These are phyloP conservation scores for Tinea pellionella DNA, from an alignment of 2,888 invertebrate genomes.

Conservation along the genomic window DNA sequence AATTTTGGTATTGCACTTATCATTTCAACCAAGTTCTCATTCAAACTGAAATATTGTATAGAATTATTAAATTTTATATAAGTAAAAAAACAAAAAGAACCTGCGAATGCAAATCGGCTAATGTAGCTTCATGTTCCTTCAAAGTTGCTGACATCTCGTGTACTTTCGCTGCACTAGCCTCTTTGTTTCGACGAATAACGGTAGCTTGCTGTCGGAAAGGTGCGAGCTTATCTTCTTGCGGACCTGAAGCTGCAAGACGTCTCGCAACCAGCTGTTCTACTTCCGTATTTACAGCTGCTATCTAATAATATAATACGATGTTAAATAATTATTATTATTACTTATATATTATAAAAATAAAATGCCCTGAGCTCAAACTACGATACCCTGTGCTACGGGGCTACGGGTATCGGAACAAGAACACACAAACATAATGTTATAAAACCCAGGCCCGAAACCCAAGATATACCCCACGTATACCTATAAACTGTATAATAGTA, in stretches of 20 bases:
- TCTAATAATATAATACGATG: constrained; percentile 36
- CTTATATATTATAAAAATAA: no score
- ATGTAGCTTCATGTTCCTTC: constrained; percentile 69
- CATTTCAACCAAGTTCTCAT: not conserved
- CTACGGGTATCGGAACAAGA: no score
- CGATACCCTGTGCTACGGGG: no score
- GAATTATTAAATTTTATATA: not conserved
- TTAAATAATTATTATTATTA: no score
- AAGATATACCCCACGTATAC: no score
- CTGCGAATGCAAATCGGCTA: constrained; percentile 68
- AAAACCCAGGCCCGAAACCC: no score
- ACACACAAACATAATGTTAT: no score
- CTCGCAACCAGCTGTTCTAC: constrained; percentile 80
- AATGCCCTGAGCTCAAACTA: no score
- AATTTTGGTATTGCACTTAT: not conserved
- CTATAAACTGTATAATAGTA: no score
- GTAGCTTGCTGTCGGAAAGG: constrained; percentile 89
- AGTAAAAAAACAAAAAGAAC: constrained; percentile 20
- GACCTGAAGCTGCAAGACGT: constrained; percentile 73
- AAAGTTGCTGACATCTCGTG: constrained; percentile 74
- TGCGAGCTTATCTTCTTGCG: constrained; percentile 78
- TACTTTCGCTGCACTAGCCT: constrained; percentile 76
- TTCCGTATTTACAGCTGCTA: constrained; percentile 67
- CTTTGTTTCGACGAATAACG: constrained; percentile 84
- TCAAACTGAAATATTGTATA: not conserved